Base-by-base conservation (phyloP, 2,113 vertebrate genomes). In the Dolichallabes microphthalmus region DNA sequence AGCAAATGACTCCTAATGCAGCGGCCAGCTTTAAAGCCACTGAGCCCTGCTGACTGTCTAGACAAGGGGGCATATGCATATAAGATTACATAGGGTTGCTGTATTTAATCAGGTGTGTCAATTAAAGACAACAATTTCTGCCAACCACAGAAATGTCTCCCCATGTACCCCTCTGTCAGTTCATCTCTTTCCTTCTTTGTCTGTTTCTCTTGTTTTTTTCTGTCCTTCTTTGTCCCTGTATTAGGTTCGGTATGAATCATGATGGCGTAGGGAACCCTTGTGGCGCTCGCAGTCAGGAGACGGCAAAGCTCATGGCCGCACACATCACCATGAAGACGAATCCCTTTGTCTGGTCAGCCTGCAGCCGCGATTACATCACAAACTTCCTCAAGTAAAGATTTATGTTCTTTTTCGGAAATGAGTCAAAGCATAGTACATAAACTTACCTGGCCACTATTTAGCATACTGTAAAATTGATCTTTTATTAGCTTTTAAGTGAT, bases 321-420 rank as follows among this genome's bases (percentile, higher is more conserved):
- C 98, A 99, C 92, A 98, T 99, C 90, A 99, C 98, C 90, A 98
- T 98, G 97, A 98, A 98, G 93, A 99, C 98, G 55, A 99, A 99
- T 91, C 98, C 98, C 0, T 99, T 99, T 25, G 96, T 98, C 75
- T 99, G 98, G 98, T 99, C 97, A 0, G 96, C 97, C 0, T 99
- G 98, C 91, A 99, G 98, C 93, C 94, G 98, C 0, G 98, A 99
- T 91, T 99, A 99, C 91, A 99, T 99, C 94, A 98, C 97, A 93
- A 98, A 96, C 94, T 99, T 99, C 92, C 94, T 99, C 88, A 98
- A 99, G 98, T 99, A 95, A 98, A 97, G 61, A 71, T 15, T 60
- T 66, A 4, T 80, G 60, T 53, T 50, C 25, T 27, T 39, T 27
- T 45, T 58, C 58, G 9, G 8, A 61, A 85, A 63, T 14, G n/a